phyloP scores from a whole-genome alignment of 2,888 invertebrate genomes.

The Cheilosia vulpina region DNA sequence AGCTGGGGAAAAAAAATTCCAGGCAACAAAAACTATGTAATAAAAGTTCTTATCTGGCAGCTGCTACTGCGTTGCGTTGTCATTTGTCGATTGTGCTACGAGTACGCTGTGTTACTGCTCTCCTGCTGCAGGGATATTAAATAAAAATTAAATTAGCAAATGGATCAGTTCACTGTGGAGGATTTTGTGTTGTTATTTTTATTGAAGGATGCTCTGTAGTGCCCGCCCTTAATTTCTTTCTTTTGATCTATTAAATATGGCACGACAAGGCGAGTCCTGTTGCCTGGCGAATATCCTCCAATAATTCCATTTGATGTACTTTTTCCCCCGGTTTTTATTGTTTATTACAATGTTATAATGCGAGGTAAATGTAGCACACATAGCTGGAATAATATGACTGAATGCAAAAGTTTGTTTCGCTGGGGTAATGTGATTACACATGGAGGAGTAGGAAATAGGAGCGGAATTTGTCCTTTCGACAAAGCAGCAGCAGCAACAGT shows the following conservation, averaged over 20 bases:
- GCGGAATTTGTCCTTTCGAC: constrained; percentile 32
- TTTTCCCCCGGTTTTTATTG: constrained; percentile 56
- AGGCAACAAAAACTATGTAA: constrained; percentile 54
- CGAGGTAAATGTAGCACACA: constrained; percentile 18
- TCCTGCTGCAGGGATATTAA: constrained; percentile 59
- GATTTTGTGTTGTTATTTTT: constrained; percentile 25
- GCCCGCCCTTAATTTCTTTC: constrained; percentile 30
- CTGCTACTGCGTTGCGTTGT: constrained; percentile 38
- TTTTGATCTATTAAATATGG: constrained; percentile 55
- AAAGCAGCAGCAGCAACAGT: not conserved
- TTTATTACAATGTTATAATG: constrained; percentile 65
- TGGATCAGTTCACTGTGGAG: constrained; percentile 55
- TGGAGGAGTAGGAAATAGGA: constrained; percentile 20
- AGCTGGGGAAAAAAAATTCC: not conserved
- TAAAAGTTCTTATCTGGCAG: constrained; percentile 69
- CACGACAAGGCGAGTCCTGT: not conserved
- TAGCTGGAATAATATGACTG: constrained; percentile 6
- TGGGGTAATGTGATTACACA: constrained; percentile 52
- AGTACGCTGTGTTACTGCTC: not conserved
- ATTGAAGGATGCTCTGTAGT: not conserved
- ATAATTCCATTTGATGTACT: constrained; percentile 58
- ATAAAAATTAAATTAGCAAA: constrained; percentile 72
- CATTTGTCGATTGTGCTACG: constrained; percentile 21
- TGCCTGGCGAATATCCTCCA: constrained; percentile 39
- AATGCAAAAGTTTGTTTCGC: constrained; percentile 55